Evolutionary conservation across 2,797 vertebrate genomes (phyloP).

Genomic region (Coregonus suidteri): DNA sequence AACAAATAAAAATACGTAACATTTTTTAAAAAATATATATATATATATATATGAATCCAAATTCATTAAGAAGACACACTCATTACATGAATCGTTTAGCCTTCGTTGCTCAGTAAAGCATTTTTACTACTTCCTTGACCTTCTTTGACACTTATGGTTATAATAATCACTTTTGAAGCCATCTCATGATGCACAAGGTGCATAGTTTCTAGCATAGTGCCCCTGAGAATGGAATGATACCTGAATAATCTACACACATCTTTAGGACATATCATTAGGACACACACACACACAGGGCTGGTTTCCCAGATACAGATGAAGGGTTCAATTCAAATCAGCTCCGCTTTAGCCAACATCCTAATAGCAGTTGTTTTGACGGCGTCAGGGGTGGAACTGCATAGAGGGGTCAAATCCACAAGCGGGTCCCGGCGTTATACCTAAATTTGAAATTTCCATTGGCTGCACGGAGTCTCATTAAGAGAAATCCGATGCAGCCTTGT

Average conservation of each 20-base stretch:
- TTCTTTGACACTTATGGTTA: not conserved
- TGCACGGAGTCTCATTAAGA: too few species aligned
- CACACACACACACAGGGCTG: not conserved
- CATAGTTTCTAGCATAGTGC: not conserved
- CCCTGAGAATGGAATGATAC: slow-evolving; percentile 13
- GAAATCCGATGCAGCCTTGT: too few species aligned
- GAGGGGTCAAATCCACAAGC: too few species aligned
- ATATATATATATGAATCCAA: not conserved
- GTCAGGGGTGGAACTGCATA: too few species aligned
- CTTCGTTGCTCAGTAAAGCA: not conserved
- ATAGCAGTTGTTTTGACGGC: too few species aligned
- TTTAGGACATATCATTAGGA: not conserved
- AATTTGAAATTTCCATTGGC: too few species aligned
- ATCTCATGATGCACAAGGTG: not conserved
- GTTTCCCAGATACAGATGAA: too few species aligned
- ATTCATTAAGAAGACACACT: not conserved
- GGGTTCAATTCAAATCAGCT: too few species aligned
- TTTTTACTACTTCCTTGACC: not conserved
- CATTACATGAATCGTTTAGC: not conserved
- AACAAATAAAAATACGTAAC: not conserved
- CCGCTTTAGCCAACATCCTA: too few species aligned
- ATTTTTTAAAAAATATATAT: not conserved
- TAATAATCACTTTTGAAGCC: not conserved
- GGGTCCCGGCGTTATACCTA: too few species aligned
- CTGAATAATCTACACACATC: not conserved